A percentile compares a stretch with the other conserved stretches of the same genome.
phyloP scores from a whole-genome alignment of 2,113 vertebrate species.

The Willisornis vidua region DNA sequence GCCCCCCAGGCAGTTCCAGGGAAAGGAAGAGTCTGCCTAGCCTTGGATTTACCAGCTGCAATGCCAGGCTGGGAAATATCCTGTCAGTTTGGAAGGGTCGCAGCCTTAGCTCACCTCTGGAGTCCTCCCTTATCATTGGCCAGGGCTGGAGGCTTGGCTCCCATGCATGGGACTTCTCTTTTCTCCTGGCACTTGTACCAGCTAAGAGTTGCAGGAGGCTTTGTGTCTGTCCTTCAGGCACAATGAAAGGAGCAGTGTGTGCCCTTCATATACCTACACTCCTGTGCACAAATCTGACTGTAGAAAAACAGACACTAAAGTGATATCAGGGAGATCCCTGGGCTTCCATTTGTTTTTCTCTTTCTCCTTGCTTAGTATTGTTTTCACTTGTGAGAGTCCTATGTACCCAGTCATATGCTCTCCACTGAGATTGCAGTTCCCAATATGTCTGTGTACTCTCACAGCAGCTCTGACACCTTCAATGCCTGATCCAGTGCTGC shows the following conservation, averaged over 20 bases:
- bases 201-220: not conserved
- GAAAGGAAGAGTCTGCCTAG: not conserved
- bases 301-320: accelerated
- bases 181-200: not conserved
- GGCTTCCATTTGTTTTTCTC: not conserved
- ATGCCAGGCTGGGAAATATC: not conserved
- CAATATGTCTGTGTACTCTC: not conserved
- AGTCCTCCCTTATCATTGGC: not conserved
- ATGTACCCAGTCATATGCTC: not conserved
- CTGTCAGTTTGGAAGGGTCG: not conserved
- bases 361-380: not conserved
- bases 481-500: not conserved
- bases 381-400: not conserved
- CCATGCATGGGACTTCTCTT: accelerated
- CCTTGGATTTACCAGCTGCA: not conserved
- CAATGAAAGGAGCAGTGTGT: not conserved
- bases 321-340: not conserved
- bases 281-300: not conserved
- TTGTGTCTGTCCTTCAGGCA: not conserved
- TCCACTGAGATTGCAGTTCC: not conserved
- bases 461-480: not conserved
- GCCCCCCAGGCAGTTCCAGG: not conserved
- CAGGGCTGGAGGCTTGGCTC: not conserved
- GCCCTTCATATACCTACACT: not conserved
- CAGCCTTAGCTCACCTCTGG: not conserved